Conservation (phyloP, 2,113 vertebrate genomes). For the Isichthys henryi region DNA sequence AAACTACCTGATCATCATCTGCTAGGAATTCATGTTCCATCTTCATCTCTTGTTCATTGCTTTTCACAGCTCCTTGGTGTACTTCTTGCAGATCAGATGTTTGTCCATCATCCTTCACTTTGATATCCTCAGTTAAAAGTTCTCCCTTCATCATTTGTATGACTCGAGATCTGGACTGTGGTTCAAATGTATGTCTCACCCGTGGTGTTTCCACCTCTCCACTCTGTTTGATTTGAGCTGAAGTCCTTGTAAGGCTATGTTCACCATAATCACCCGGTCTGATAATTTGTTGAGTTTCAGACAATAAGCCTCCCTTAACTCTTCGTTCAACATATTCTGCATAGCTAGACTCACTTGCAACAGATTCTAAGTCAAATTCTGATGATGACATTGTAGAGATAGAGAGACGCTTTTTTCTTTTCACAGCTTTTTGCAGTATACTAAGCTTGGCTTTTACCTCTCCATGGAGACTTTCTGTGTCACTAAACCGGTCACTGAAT, state of each 20-base stretch:
- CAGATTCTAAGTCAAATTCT: conserved; percentile 62
- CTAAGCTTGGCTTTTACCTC: conserved; percentile 81
- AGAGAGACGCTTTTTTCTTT: conserved; percentile 70
- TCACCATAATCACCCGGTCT: conserved; percentile 42
- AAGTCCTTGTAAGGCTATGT: conserved; percentile 18
- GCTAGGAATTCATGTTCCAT: conserved; percentile 24
- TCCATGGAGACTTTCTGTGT: conserved; percentile 75
- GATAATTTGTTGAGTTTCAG: conserved; percentile 46
- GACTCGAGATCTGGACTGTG: conserved; percentile 57
- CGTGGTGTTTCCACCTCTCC: conserved; percentile 27
- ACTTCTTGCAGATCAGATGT: conserved; percentile 18
- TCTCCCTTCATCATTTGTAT: conserved; percentile 57
- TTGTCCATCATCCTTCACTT: conserved; percentile 6
- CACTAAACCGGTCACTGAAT: conserved; percentile 61
- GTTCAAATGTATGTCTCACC: conserved; percentile 58
- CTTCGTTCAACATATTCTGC: conserved; percentile 53
- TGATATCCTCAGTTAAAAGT: conserved; percentile 33
- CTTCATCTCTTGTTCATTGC: conserved; percentile 25
- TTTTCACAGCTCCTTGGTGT: conserved; percentile 17
- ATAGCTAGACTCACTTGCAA: conserved; percentile 58
- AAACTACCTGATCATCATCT: conserved; percentile 18
- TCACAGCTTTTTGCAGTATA: conserved; percentile 69
- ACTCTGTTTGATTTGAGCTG: conserved; percentile 34
- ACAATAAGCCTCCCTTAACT: conserved; percentile 45
- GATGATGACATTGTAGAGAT: conserved; percentile 65